Conservation (phyloP, 2,888 invertebrate species). For the Heliconius sara region DNA sequence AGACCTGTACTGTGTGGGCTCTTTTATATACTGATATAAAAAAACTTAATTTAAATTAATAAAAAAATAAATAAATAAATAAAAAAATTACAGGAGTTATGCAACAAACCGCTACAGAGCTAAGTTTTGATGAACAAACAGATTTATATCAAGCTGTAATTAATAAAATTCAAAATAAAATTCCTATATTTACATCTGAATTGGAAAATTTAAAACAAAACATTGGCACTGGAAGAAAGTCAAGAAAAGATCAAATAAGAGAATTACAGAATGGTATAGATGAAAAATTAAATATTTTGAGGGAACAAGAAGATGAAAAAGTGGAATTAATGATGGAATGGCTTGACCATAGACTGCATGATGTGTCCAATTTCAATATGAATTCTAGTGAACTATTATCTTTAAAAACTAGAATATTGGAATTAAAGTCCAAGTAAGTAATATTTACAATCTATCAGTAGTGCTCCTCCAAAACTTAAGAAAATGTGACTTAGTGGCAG, state of each 20-base stretch:
- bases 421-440: conserved; percentile 78
- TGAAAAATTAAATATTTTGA: conserved; percentile 65
- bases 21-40: too few relatives aligned
- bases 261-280: conserved; percentile 68
- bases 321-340: conserved; percentile 78
- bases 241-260: conserved; percentile 59
- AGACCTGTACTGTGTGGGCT: too few relatives aligned
- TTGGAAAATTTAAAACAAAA: conserved; percentile 62
- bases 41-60: neutral
- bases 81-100: conserved; percentile 65
- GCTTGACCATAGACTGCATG: conserved; percentile 69
- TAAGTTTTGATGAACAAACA: conserved; percentile 74
- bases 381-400: conserved; percentile 68
- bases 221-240: conserved; percentile 51
- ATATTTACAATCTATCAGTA: neutral
- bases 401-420: conserved; percentile 71
- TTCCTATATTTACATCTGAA: conserved; percentile 65
- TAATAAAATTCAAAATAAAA: conserved; percentile 66
- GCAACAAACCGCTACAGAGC: conserved; percentile 65
- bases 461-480: neutral
- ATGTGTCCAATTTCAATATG: conserved; percentile 65
- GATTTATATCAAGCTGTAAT: conserved; percentile 74
- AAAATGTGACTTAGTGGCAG: neutral
- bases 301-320: conserved; percentile 74
- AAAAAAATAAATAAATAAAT: neutral